phyloP scores from a whole-genome alignment of 2,113 vertebrate genomes.

The Miniopterus natalensis region DNA sequence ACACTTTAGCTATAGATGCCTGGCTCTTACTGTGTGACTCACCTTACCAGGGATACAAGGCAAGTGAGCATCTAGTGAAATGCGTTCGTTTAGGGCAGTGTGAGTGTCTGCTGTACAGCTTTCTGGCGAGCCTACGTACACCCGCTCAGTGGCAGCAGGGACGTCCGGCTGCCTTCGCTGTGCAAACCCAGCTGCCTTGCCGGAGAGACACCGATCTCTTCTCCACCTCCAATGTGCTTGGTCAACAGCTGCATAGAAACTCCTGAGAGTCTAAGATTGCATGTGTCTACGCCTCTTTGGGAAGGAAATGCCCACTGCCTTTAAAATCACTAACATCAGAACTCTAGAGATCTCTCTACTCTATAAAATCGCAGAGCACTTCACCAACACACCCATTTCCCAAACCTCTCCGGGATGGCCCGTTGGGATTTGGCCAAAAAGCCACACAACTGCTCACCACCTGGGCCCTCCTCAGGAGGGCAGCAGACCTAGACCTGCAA shows the following conservation, averaged over 20 bases:
- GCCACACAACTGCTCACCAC: not conserved
- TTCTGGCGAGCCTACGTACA: not conserved
- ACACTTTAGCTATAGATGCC: constrained; percentile 13
- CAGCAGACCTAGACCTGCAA: not conserved
- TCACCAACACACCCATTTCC: not conserved
- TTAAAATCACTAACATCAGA: constrained; percentile 21
- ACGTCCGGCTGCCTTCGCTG: not conserved
- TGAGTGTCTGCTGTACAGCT: not conserved
- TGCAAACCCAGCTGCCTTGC: not conserved
- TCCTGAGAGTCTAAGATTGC: not conserved
- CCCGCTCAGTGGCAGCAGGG: not conserved
- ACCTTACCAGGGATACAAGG: not conserved
- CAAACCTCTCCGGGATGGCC: not conserved
- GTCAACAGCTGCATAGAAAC: not conserved
- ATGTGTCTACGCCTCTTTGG: not conserved
- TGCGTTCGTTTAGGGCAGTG: not conserved
- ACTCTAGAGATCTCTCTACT: not conserved
- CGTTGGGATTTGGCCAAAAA: constrained; percentile 21
- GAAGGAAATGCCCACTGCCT: not conserved
- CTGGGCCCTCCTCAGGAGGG: not conserved
- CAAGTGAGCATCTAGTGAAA: not conserved
- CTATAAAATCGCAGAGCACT: not conserved
- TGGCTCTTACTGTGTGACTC: not conserved
- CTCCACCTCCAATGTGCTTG: not conserved
- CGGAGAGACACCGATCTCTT: not conserved